A percentile compares a stretch with the other conserved stretches of the same genome.
Conservation (phyloP, 2,113 vertebrate species). For the Podarcis muralis region DNA sequence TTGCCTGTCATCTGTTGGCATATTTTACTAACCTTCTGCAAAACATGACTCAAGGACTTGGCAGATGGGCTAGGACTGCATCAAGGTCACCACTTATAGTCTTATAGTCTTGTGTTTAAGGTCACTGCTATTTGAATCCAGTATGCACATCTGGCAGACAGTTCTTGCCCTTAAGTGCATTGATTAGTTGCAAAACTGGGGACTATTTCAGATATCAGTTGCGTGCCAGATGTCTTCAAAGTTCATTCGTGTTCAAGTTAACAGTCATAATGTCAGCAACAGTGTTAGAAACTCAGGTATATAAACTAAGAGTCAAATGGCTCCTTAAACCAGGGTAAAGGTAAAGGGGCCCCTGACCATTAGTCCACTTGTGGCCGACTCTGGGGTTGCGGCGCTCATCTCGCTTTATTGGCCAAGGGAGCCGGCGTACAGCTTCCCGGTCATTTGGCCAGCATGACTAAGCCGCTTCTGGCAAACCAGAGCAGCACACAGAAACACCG, state of each 20-base stretch:
- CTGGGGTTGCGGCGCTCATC: too few relatives aligned
- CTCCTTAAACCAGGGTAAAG: too few relatives aligned
- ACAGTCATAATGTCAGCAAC: neutral
- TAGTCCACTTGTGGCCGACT: too few relatives aligned
- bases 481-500: too few relatives aligned
- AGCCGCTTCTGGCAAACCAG: too few relatives aligned
- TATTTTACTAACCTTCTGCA: neutral
- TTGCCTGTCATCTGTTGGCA: neutral
- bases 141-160: neutral
- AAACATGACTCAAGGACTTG: neutral
- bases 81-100: slow-evolving; percentile 23
- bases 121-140: neutral
- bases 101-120: neutral
- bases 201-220: neutral
- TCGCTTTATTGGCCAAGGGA: too few relatives aligned
- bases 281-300: neutral
- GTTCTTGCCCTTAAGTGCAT: neutral
- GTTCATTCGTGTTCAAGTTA: neutral
- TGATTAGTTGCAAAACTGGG: neutral
- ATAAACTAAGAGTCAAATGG: too few relatives aligned
- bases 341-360: too few relatives aligned
- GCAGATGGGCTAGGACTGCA: slow-evolving; percentile 8
- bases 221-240: neutral
- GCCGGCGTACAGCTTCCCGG: too few relatives aligned
- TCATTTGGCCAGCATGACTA: too few relatives aligned